A percentile compares a stretch with the other conserved stretches of the same genome.
Conservation (phyloP, 2,797 vertebrate species). For the Saxicola maurus region DNA sequence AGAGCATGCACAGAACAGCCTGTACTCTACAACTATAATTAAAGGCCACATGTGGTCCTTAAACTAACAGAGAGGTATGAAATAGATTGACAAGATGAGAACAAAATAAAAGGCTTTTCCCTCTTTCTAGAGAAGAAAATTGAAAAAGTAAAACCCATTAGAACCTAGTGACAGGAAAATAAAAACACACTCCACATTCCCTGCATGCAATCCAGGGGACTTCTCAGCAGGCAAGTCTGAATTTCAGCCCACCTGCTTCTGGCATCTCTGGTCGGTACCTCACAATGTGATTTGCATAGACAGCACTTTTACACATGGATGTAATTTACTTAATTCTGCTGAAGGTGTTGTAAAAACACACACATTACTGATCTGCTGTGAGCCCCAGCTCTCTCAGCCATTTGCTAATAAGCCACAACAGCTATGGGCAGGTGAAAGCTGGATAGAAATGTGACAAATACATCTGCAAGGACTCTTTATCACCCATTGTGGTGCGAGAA, state of each 20-base stretch:
- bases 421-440: neutral
- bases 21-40: conserved; percentile 33
- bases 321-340: neutral
- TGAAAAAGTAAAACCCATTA: neutral
- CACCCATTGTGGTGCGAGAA: neutral
- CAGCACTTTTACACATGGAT: neutral
- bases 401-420: neutral
- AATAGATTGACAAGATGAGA: neutral
- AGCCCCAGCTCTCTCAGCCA: neutral
- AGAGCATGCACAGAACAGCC: neutral
- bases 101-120: neutral
- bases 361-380: neutral
- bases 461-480: neutral
- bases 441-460: neutral
- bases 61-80: neutral
- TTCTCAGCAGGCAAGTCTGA: neutral
- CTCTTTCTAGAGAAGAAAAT: neutral
- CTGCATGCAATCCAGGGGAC: neutral
- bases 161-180: conserved; percentile 3
- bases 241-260: neutral
- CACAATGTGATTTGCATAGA: fast-evolving
- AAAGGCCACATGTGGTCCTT: neutral
- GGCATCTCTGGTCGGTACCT: fast-evolving
- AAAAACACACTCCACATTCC: neutral
- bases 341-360: neutral